Evolutionary conservation across 2,888 invertebrate genomes (phyloP).

Genomic region (Rotaria socialis): DNA sequence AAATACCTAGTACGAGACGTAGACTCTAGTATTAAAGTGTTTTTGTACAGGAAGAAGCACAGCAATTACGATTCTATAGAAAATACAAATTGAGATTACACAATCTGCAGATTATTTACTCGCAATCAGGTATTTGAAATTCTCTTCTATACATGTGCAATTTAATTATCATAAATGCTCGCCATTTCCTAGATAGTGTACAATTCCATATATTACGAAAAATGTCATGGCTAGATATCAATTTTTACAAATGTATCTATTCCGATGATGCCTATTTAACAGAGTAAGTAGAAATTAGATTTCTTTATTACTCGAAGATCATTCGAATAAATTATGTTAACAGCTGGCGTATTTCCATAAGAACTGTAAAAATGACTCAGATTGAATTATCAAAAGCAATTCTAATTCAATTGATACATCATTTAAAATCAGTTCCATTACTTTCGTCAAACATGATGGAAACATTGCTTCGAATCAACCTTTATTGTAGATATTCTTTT

Average conservation of each 20-base stretch:
- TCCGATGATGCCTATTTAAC: neutral
- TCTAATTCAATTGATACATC: neutral
- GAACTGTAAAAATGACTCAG: neutral
- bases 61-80: neutral
- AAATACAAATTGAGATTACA: neutral
- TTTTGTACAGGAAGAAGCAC: neutral
- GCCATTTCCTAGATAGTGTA: neutral
- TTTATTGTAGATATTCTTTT: neutral
- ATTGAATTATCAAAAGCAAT: neutral
- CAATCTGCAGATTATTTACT: neutral
- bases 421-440: neutral
- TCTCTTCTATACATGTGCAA: neutral
- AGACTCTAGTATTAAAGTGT: neutral
- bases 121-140: neutral
- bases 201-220: neutral
- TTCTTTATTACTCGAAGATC: no score
- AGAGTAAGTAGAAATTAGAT: neutral
- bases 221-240: neutral
- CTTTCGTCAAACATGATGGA: neutral
- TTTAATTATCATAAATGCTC: neutral
- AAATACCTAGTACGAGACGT: no score
- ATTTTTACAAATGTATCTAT: conserved; percentile 1
- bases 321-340: neutral
- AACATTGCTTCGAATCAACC: neutral
- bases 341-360: neutral